A percentile compares a stretch with the other conserved stretches of the same genome.
phyloP scores from a whole-genome alignment of 2,888 invertebrate species.

The Luperina nickerlii region DNA sequence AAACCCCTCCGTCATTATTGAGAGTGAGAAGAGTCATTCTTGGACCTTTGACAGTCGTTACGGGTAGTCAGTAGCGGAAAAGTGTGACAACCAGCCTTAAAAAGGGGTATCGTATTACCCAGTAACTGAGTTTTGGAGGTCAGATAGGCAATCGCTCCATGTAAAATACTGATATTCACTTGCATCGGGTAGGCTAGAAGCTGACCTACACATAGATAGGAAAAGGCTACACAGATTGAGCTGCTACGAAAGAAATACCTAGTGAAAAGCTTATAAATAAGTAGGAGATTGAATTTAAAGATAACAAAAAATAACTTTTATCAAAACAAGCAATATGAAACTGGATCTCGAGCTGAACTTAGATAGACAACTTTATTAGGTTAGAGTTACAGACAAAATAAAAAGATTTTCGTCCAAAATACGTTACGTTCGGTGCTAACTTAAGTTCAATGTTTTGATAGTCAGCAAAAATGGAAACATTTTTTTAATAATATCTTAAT shows the following conservation, averaged over 20 bases:
- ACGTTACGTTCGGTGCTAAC: background rate
- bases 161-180: background rate
- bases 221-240: background rate
- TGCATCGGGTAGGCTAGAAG: background rate
- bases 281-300: background rate
- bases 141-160: background rate
- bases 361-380: constrained; percentile 12
- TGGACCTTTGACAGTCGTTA: background rate
- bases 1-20: background rate
- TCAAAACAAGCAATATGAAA: background rate
- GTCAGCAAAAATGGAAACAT: background rate
- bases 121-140: background rate
- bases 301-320: background rate
- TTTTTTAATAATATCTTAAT: background rate
- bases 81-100: background rate
- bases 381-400: background rate
- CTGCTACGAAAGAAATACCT: too few species aligned
- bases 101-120: background rate
- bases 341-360: background rate
- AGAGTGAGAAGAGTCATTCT: too few species aligned
- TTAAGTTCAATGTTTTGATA: background rate
- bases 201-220: background rate
- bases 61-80: background rate
- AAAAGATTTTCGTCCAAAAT: background rate
- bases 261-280: background rate